Base-by-base conservation (phyloP, 2,888 invertebrate species). In the Catocala sponsa region DNA sequence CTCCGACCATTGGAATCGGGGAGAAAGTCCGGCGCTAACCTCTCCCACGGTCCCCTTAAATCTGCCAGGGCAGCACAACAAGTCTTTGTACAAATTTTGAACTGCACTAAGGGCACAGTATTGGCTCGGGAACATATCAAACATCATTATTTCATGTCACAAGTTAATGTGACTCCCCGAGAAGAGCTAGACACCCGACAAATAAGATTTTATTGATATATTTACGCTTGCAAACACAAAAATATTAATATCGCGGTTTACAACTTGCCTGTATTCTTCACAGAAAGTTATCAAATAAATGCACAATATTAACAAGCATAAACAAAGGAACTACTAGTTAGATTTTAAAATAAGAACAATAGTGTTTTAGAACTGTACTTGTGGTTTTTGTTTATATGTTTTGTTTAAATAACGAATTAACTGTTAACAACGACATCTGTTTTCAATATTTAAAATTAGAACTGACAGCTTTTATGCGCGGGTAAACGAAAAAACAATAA, bases 161-260 rank as follows among this genome's bases (percentile, higher is more conserved):
- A 82, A 59, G 42, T 61, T 25, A 54, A 81, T 79, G 76, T 73
- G 85, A 83, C 82, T 89, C 75, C 82, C 92, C 90, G 91, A 84
- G 91, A 80, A 91, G 91, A 91, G 77, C 84, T 55, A 73, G 92
- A 92, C 91, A 90, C 86, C 91, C 87, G 43, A 47, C 6, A 0
- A 7, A 0, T 0, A 6, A 0, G 0, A 0, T 4, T 9, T 41
- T 4, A 15, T 11, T 53, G 46, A 35, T 48, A n/a, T 38, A 71
- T 76, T 57, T 63, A 69, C 13, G 2, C 52, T 35, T 5, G 0
- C 2, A 1, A 0, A 7, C 6, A 0, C 0, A 2, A 15, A 79
- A 81, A 81, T 52, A 43, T 51, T 56, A 12, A 72, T 71, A 83
- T 63, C 86, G 90, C 69, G 85, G 81, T 83, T 63, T 58, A 86